Evolutionary conservation across 2,113 vertebrate genomes (phyloP).

Genomic region (Elgaria multicarinata): DNA sequence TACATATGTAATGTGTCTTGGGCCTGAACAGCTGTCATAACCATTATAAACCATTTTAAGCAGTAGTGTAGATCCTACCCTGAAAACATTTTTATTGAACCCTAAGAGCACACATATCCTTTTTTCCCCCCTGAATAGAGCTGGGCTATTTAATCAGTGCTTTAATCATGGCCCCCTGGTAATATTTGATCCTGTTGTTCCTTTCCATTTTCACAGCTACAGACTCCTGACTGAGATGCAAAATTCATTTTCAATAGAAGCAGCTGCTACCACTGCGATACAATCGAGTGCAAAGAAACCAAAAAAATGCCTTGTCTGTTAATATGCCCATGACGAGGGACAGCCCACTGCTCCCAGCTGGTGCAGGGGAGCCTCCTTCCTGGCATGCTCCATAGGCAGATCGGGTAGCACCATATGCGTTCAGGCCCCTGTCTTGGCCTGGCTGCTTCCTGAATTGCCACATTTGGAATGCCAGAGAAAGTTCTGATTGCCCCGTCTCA

Average conservation of each 20-base stretch:
- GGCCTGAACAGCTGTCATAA: no score
- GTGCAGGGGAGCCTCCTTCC: neutral
- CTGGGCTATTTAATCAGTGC: neutral
- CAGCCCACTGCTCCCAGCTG: neutral
- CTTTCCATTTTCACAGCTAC: neutral
- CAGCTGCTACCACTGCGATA: conserved; percentile 20
- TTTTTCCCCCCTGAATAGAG: neutral
- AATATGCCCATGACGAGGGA: neutral
- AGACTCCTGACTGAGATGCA: conserved; percentile 18
- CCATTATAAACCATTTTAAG: no score
- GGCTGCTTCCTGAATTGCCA: neutral
- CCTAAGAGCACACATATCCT: neutral
- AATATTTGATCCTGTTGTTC: neutral
- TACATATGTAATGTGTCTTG: no score
- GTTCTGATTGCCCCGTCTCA: neutral
- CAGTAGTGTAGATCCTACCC: no score
- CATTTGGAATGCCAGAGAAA: no score
- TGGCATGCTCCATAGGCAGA: neutral
- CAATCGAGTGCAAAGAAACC: conserved; percentile 6
- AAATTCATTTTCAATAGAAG: conserved; percentile 23
- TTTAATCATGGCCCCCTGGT: neutral
- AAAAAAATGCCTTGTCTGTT: neutral
- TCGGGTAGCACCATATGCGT: neutral
- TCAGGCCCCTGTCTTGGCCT: neutral
- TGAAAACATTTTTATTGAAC: neutral